Evolutionary conservation across 2,888 invertebrate genomes (phyloP).

Genomic region (Melikaiella ostensackeni): DNA sequence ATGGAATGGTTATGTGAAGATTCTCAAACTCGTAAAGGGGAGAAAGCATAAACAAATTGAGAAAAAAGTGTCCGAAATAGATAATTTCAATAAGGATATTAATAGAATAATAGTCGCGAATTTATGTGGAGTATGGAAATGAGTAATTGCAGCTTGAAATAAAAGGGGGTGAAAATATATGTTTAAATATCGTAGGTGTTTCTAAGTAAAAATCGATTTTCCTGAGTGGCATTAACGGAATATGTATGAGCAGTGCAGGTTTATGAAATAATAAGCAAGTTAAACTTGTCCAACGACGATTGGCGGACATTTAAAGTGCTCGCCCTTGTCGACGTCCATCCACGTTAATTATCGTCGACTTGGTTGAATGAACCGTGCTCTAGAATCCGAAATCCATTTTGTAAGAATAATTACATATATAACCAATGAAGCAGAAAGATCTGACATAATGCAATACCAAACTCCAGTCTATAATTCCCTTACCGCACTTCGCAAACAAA

Average conservation of each 20-base stretch:
- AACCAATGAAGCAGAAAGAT: not conserved
- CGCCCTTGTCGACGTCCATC: slow-evolving; percentile 72
- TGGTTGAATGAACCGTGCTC: slow-evolving; percentile 50
- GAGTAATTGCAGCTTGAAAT: not conserved
- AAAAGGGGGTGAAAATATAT: not conserved
- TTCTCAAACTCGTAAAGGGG: no score
- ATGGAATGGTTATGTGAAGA: no score
- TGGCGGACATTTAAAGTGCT: slow-evolving; percentile 73
- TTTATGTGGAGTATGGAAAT: not conserved
- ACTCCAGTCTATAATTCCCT: not conserved
- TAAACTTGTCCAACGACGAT: slow-evolving; percentile 58
- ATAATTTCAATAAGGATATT: no score
- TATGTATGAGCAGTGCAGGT: slow-evolving; percentile 40
- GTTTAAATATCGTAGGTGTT: not conserved
- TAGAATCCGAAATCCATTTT: slow-evolving; percentile 24
- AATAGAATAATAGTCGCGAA: no score
- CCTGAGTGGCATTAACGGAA: not conserved
- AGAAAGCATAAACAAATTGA: no score
- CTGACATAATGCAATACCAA: not conserved
- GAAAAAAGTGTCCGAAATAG: no score
- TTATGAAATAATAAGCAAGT: slow-evolving; percentile 70
- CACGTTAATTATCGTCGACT: slow-evolving; percentile 67
- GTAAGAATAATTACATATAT: slow-evolving; percentile 34
- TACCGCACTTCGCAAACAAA: not conserved
- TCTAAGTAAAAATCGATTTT: not conserved